Conservation (phyloP, 2,888 invertebrate genomes). For the Folsomia manolachei region DNA sequence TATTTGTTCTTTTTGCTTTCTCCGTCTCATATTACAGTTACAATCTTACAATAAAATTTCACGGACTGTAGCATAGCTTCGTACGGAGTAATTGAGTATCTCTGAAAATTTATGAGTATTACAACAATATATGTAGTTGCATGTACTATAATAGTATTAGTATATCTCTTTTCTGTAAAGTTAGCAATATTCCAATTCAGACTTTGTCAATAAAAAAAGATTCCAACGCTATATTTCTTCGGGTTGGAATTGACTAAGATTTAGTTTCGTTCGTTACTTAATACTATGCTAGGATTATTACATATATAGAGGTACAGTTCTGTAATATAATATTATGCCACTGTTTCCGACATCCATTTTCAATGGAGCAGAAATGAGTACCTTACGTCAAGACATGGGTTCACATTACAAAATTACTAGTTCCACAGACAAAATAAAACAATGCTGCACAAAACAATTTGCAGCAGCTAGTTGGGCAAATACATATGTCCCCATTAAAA, state of each 20-base stretch:
- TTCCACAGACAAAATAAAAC: no score
- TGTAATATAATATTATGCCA: not conserved
- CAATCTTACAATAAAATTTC: no score
- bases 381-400: no score
- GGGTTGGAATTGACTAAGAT: not conserved
- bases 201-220: not conserved
- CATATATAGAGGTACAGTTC: no score
- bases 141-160: no score
- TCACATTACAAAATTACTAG: no score
- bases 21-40: no score
- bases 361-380: not conserved
- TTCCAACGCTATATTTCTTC: no score
- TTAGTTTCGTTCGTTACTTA: not conserved
- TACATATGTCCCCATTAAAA: not conserved
- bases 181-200: not conserved
- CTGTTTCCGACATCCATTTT: not conserved
- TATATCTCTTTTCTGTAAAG: no score
- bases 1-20: no score
- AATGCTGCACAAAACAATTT: no score
- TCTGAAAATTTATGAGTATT: not conserved
- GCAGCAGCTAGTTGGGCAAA: not conserved
- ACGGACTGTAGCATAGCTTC: not conserved
- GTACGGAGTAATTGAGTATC: not conserved
- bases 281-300: not conserved
- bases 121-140: not conserved